A percentile compares a stretch with the other conserved stretches of the same genome.
These are phyloP conservation scores for Platysteira castanea DNA, from an alignment of 2,113 vertebrate genomes.

Conservation along the genomic window DNA sequence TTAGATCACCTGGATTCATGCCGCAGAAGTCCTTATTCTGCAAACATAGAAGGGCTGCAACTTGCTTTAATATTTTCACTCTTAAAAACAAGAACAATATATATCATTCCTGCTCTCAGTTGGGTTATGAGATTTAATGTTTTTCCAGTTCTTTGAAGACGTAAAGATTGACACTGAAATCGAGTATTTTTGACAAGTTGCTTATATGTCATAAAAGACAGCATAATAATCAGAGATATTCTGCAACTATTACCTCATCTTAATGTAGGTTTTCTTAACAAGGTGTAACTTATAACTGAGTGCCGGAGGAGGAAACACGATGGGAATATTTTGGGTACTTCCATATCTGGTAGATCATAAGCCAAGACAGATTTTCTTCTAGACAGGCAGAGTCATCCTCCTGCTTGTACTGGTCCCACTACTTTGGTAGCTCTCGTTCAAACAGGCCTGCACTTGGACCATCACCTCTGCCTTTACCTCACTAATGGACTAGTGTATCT, in stretches of 20 bases:
- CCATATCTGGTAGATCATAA: background rate
- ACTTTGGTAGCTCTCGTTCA: background rate
- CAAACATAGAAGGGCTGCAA: background rate
- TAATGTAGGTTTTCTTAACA: background rate
- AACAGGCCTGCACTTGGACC: background rate
- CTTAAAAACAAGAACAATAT: conserved; percentile 4
- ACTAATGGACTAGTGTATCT: background rate
- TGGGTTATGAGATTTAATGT: background rate
- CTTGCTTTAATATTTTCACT: background rate
- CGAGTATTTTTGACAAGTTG: background rate
- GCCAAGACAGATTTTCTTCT: background rate
- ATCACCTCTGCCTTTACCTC: background rate
- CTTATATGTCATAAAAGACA: background rate
- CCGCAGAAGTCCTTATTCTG: background rate
- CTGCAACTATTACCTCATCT: background rate
- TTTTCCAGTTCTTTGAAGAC: background rate
- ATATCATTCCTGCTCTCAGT: background rate
- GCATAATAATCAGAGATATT: background rate
- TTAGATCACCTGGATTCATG: background rate
- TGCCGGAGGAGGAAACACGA: background rate
- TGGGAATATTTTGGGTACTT: background rate
- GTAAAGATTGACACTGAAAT: background rate
- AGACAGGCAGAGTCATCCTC: accelerated
- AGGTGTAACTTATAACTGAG: background rate
- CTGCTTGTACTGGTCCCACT: background rate